Base-by-base conservation (phyloP, 2,113 vertebrate genomes). In the Peromyscus californicus region DNA sequence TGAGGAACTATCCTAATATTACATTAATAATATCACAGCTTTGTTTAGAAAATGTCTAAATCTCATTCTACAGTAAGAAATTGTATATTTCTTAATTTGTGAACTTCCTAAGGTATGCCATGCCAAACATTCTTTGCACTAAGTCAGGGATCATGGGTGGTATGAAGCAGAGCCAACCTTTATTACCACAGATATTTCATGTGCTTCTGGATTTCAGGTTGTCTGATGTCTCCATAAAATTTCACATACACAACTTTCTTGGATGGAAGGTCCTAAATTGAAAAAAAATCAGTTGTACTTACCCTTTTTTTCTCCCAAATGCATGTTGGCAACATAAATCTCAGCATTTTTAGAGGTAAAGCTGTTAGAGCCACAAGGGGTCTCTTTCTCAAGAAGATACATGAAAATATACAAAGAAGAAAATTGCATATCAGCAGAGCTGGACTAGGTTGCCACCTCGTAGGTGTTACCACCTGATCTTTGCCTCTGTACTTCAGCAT, bases 1-100 rank as follows among this genome's bases (percentile, higher is more conserved):
- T 82, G 48, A 42, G 78, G 45, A 84, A 33, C 80, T 90, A 85
- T 13, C 0, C 22, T 24, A 72, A 19, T 45, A 72, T 51, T 88
- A 45, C 16, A 31, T 76, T 89, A 89, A 67, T 11, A 61, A 51
- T 67, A 93, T 29, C n/a, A 59, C 45, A 69, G 5, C 67, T 89
- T 74, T 91, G 22, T 45, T 96, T 63, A 90, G 80, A 76, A 75
- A 90, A 51, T 63, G 70, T 79, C 36, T 92, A 75, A 90, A 74
- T 33, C 48, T 39, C 8, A 69, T 45, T 72, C 33, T 79, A 7
- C 13, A 19, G 69, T 31, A 69, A 5, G 45, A 93, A 79, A 65
- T 45, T 45, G 3, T 19, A 26, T 86, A 67, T 74, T 42, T 74
- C 92, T 90, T 59, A 59, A 80, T 29, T 76, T 33, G 10, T 31